Evolutionary conservation across 1,140 invertebrate species (phyloP).

Genomic region (Drosophila oshimai): DNA sequence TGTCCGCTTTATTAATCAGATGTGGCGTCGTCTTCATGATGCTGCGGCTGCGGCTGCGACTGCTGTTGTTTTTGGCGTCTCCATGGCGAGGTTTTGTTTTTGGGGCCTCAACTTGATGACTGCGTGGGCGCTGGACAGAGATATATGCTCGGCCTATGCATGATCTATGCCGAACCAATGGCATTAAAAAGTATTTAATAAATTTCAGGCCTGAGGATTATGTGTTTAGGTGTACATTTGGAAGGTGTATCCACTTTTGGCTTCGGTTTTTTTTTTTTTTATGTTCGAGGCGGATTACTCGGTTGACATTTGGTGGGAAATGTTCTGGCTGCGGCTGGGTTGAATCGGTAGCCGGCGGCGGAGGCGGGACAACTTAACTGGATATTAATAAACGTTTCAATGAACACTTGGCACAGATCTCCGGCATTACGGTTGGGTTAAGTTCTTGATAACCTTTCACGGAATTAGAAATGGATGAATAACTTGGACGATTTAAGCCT

Average conservation of each 20-base stretch:
- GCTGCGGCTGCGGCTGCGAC: not conserved
- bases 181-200: slow-evolving; percentile 79
- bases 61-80: slow-evolving; percentile 42
- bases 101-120: slow-evolving; percentile 33
- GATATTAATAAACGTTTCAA: slow-evolving; percentile 62
- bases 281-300: slow-evolving; percentile 31
- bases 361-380: slow-evolving; percentile 38
- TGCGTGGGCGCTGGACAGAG: slow-evolving; percentile 67
- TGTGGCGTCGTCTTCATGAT: slow-evolving; percentile 43
- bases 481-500: slow-evolving; percentile 1
- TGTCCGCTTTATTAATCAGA: slow-evolving; percentile 70
- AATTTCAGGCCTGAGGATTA: slow-evolving; percentile 66
- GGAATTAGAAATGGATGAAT: slow-evolving; percentile 16
- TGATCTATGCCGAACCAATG: slow-evolving; percentile 39
- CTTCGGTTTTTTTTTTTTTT: slow-evolving; percentile 22
- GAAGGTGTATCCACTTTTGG: slow-evolving; percentile 32
- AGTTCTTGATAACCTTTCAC: slow-evolving; percentile 52
- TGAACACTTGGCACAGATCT: slow-evolving; percentile 48
- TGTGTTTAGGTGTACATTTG: slow-evolving; percentile 38
- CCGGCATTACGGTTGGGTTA: slow-evolving; percentile 29
- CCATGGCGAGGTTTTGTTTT: slow-evolving; percentile 36
- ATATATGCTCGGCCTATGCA: slow-evolving; percentile 37
- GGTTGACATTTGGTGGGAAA: slow-evolving; percentile 69
- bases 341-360: slow-evolving; percentile 9
- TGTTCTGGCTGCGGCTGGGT: slow-evolving; percentile 62